Evolutionary conservation across 2,888 invertebrate genomes (phyloP), one percentile per base, ranked within the genome.

Genomic region (Acronicta psi): DNA sequence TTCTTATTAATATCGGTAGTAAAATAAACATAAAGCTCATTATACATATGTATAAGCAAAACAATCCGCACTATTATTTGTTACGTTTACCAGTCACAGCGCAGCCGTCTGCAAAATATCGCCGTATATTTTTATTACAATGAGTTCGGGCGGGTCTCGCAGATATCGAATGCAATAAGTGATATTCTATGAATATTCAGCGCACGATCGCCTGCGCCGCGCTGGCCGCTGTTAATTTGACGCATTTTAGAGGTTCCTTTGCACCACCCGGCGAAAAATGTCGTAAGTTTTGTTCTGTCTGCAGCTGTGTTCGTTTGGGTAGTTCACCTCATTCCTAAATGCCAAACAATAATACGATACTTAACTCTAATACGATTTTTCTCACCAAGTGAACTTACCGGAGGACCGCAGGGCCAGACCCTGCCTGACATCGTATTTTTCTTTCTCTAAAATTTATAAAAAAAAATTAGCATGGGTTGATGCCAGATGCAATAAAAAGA

Each of bases 171-270:
- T 63, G 60, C 74, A 67, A 67, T 73, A 71, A 60, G 56, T 61
- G 63, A 67, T 61, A 59, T 51, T n/a, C 54, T 54, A 74, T 78
- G 77, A 79, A 81, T 81, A 81, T 81, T 79, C 76, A 76, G 55
- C 11, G 29, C 73, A 69, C 73, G 72, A 25, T 36, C 42, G 59
- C 34, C 34, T n/a, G 34, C 34, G n/a, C 45, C 46, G 11, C 47
- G 40, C 16, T 60, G 57, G 43, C 18, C 52, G 50, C 23, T 43
- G 53, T 59, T 57, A 64, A 66, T 73, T 71, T 69, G 62, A 68
- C 51, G 69, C 51, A 46, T 61, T 61, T 55, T 53, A 63, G 49
- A 56, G 41, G 23, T 46, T 9, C 42, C 49, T 29, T 23, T 62
- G 41, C 37, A 43, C 2, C 20, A 2, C 41, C 13, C 5, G 11